Conservation (phyloP, 2,113 vertebrate genomes). For the Labeo rohita region DNA sequence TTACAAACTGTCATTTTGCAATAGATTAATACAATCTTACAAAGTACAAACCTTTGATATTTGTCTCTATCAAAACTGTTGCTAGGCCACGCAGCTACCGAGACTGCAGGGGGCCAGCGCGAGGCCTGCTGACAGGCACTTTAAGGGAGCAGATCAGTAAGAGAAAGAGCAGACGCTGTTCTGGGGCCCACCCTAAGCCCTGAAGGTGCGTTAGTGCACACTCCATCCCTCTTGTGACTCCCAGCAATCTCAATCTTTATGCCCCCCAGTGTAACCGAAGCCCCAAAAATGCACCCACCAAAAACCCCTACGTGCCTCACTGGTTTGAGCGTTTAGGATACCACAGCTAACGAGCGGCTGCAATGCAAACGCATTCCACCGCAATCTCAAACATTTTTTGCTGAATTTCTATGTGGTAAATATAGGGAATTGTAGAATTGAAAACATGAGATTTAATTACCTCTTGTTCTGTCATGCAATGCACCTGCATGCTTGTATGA, state of each 20-base stretch:
- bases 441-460: slow-evolving; percentile 44
- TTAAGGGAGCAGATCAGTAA: slow-evolving; percentile 46
- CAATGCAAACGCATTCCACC: slow-evolving; percentile 53
- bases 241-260: slow-evolving; percentile 50
- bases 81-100: background rate
- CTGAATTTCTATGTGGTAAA: slow-evolving; percentile 34
- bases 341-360: slow-evolving; percentile 45
- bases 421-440: slow-evolving; percentile 28
- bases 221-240: slow-evolving; percentile 51
- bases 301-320: slow-evolving; percentile 51
- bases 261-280: slow-evolving; percentile 49
- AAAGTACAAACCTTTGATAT: background rate
- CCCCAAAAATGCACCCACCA: slow-evolving; percentile 52
- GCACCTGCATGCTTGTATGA: slow-evolving; percentile 34
- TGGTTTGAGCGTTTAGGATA: slow-evolving; percentile 54
- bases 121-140: slow-evolving; percentile 71
- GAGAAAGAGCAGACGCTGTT: slow-evolving; percentile 57
- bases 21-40: background rate
- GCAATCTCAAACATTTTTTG: slow-evolving; percentile 45
- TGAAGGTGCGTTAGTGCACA: slow-evolving; percentile 53
- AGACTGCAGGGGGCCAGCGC: slow-evolving; percentile 35
- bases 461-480: slow-evolving; percentile 35
- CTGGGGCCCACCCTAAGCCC: slow-evolving; percentile 46
- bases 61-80: background rate
- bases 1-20: background rate